Percentiles rank a stretch among this genome's conserved stretches.
Evolutionary conservation across 2,797 vertebrate species (phyloP).

Genomic region (Leptoclinus maculatus): DNA sequence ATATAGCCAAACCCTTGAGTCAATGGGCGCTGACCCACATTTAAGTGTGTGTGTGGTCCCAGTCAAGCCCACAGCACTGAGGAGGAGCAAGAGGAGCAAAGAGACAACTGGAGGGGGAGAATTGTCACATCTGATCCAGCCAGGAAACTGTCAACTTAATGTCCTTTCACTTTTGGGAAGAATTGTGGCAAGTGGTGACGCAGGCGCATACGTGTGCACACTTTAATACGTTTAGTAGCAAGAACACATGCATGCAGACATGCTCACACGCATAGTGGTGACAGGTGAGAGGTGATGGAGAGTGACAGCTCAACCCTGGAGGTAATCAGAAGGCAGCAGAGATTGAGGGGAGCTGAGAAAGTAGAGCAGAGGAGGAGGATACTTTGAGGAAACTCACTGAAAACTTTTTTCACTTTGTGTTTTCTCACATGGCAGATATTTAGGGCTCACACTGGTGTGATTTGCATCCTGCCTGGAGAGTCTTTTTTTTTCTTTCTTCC

Average conservation of each 20-base stretch:
- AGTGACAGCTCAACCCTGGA: slow-evolving; percentile 52
- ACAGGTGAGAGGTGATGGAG: slow-evolving; percentile 53
- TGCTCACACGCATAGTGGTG: slow-evolving; percentile 8
- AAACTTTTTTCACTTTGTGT: slow-evolving; percentile 10
- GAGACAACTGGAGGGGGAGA: slow-evolving; percentile 43
- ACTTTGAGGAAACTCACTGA: slow-evolving; percentile 22
- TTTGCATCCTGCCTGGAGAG: slow-evolving; percentile 16
- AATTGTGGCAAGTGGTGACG: slow-evolving; percentile 13
- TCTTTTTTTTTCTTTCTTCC: no score
- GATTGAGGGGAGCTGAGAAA: slow-evolving; percentile 21
- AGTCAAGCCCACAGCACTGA: slow-evolving; percentile 30
- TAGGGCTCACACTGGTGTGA: slow-evolving; percentile 12
- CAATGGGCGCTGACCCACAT: slow-evolving; percentile 65
- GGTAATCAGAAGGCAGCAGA: slow-evolving; percentile 27
- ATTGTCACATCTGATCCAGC: slow-evolving; percentile 60
- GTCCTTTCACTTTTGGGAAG: slow-evolving; percentile 47
- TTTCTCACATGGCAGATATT: slow-evolving; percentile 28
- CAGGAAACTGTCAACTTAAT: slow-evolving; percentile 45
- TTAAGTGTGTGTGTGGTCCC: slow-evolving; percentile 34
- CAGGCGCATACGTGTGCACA: slow-evolving; percentile 2
- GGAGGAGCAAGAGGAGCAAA: slow-evolving; percentile 11
- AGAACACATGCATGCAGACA: slow-evolving; percentile 24
- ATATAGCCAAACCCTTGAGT: slow-evolving; percentile 28
- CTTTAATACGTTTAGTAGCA: slow-evolving; percentile 19
- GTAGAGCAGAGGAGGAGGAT: slow-evolving; percentile 13